A percentile compares a stretch with the other conserved stretches of the same genome.
These are phyloP conservation scores for Zaprionus vittiger DNA, from an alignment of 1,140 invertebrate genomes.

Conservation along the genomic window DNA sequence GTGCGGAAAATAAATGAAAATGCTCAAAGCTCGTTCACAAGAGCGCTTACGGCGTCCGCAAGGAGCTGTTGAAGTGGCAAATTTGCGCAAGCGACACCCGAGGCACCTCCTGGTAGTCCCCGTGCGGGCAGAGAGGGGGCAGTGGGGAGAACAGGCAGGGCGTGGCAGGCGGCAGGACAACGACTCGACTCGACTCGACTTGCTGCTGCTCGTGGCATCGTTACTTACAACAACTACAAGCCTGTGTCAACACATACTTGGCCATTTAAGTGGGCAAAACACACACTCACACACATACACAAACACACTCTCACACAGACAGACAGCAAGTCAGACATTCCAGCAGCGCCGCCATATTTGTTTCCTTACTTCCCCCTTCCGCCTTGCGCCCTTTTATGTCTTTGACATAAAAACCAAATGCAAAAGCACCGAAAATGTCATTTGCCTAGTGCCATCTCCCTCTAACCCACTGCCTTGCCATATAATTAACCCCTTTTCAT, in stretches of 20 bases:
- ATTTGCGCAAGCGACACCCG: conserved; percentile 83
- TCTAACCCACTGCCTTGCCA: background rate
- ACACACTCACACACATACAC: conserved; percentile 29
- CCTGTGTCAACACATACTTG: conserved; percentile 84
- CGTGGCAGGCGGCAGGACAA: conserved; percentile 47
- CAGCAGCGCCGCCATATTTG: conserved; percentile 67
- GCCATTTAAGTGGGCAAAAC: conserved; percentile 76
- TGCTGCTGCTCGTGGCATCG: conserved; percentile 53
- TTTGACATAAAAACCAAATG: conserved; percentile 70
- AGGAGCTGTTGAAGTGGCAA: conserved; percentile 84
- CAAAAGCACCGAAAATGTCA: conserved; percentile 50
- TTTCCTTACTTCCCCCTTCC: conserved; percentile 34
- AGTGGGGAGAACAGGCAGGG: background rate
- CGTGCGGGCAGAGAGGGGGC: background rate
- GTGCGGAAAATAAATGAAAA: conserved; percentile 83
- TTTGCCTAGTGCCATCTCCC: conserved; percentile 31
- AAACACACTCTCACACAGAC: background rate
- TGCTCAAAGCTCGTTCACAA: conserved; percentile 84
- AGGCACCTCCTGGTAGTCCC: conserved; percentile 18
- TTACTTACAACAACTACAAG: conserved; percentile 84
- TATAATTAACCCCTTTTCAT: conserved; percentile 75
- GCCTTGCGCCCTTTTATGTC: conserved; percentile 57
- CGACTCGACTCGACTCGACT: conserved; percentile 35
- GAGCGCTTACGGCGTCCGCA: conserved; percentile 84
- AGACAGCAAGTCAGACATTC: background rate